phyloP scores from a whole-genome alignment of 2,797 vertebrate species.

The Darevskia nairensis region DNA sequence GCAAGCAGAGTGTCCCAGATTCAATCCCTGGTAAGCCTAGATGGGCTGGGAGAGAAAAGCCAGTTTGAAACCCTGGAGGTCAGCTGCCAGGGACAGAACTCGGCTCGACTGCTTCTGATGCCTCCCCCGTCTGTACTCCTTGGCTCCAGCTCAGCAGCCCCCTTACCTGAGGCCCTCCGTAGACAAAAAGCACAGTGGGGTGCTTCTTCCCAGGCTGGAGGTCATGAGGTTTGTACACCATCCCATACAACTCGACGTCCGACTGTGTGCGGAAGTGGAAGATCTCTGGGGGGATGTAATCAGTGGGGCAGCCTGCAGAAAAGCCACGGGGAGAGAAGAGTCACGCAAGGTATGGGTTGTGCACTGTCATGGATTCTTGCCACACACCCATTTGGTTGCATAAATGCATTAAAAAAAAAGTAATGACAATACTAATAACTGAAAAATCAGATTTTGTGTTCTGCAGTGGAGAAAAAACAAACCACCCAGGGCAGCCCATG shows the following conservation, averaged over 20 bases:
- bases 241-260: conserved; percentile 92
- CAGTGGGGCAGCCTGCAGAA: conserved; percentile 89
- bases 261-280: conserved; percentile 92
- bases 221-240: conserved; percentile 96
- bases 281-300: conserved; percentile 95
- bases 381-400: not conserved
- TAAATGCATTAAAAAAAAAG: not conserved
- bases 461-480: no score
- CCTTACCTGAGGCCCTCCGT: conserved; percentile 94
- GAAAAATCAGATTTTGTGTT: no score
- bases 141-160: fast-evolving
- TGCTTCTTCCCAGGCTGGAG: conserved; percentile 92
- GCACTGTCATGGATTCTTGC: not conserved
- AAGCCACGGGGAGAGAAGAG: not conserved
- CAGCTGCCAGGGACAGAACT: no score
- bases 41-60: no score
- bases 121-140: not conserved
- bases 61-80: no score
- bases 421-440: no score
- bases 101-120: no score
- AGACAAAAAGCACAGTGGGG: conserved; percentile 95
- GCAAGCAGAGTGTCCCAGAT: no score
- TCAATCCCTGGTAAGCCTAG: no score
- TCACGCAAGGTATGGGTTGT: not conserved
- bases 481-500: no score